These are phyloP conservation scores for Leptonema lineaticorne DNA, from an alignment of 1,140 invertebrate genomes.

Conservation along the genomic window DNA sequence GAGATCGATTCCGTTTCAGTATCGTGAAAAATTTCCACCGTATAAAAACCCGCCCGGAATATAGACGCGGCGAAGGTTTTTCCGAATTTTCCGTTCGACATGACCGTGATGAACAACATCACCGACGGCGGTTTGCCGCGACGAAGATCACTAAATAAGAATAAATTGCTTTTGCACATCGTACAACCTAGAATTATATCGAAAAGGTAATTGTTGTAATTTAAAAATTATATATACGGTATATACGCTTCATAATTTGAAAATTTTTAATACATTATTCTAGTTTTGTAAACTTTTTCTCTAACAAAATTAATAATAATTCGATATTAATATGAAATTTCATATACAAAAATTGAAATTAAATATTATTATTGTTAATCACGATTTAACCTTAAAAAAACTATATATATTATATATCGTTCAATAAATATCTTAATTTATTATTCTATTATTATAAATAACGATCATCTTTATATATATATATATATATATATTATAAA, in stretches of 20 bases:
- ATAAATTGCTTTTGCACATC: neutral
- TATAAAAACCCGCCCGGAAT: neutral
- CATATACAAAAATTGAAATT: no score
- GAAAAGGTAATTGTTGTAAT: neutral
- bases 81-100: neutral
- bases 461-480: no score
- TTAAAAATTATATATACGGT: neutral
- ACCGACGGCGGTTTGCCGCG: neutral
- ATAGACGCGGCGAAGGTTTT: neutral
- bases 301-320: no score
- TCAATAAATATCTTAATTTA: no score
- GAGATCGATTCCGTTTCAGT: neutral
- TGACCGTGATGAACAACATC: slow-evolving; percentile 8
- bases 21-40: neutral
- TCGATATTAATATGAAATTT: no score
- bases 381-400: no score
- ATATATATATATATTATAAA: no score
- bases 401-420: no score
- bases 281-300: no score
- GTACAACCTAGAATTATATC: neutral
- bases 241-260: neutral
- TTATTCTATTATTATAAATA: no score
- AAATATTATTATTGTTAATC: no score
- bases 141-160: slow-evolving; percentile 4
- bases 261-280: no score